Base-by-base conservation (phyloP, 2,797 vertebrate genomes). In the Loriculus beryllinus region DNA sequence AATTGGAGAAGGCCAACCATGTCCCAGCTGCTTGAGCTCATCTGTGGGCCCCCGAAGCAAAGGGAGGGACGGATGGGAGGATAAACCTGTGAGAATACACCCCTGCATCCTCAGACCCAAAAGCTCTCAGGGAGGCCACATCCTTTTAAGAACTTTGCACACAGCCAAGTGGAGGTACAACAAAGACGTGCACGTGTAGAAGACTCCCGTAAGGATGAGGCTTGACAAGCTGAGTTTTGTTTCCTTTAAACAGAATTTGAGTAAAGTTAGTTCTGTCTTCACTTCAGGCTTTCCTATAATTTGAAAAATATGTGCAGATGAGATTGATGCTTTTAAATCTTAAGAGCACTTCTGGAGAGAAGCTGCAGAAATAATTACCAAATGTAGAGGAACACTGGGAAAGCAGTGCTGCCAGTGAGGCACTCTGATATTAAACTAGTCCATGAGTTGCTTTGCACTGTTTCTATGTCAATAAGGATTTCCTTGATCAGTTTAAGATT, bases 391-490 rank as follows among this genome's bases (percentile, higher is more conserved):
- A 7, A 54, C 17, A 20, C 19, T 6, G 15, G 51, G 45, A 35
- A 60, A 54, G 67, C 15, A 23, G 29, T 5, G 31, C 23, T 13
- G 10, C 35, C 33, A 29, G 35, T 1, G 6, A 18, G 28, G 7
- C 18, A 1, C 42, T 14, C 43, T 0, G 4, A 28, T 21, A 56
- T 40, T 25, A 49, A 56, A 45, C 35, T 2, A 20, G 29, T 21
- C 4, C 0, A 3, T 7, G 42, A 62, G 60, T 6, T 33, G 42
- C 60, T 74, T 33, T 28, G 67, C 1, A 0, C 57, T 37, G 8
- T 29, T 54, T 33, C n/a, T 39, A 4, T 8, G 17, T n/a, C 21
- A 68, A 21, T 20, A 48, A 51, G 26, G 33, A n/a, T 52, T 21
- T 40, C 33, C 43, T 52, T 12, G 10, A 37, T 7, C 45, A 12